phyloP scores from a whole-genome alignment of 2,113 vertebrate genomes.

The Electrona antarctica region DNA sequence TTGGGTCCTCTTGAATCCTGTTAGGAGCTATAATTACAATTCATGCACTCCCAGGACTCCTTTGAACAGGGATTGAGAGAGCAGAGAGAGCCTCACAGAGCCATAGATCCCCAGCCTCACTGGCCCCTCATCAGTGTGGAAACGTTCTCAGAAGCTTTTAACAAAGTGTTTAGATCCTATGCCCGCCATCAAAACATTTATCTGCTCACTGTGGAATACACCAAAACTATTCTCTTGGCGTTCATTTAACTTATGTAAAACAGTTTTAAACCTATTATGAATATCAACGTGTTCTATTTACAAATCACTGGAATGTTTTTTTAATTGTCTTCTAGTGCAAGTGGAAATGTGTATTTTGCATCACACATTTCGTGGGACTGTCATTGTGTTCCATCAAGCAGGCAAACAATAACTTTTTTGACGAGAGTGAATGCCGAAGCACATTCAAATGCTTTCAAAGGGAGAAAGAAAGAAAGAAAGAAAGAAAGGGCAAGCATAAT shows the following conservation, averaged over 20 bases:
- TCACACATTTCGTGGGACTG: constrained; percentile 28
- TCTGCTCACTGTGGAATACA: neutral
- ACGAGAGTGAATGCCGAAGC: constrained; percentile 62
- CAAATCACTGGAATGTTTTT: neutral
- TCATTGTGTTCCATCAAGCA: constrained; percentile 43
- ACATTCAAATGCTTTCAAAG: constrained; percentile 69
- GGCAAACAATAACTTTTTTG: constrained; percentile 49
- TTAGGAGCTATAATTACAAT: constrained; percentile 78
- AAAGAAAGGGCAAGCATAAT: constrained; percentile 73
- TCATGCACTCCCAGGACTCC: constrained; percentile 64
- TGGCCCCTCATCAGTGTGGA: constrained; percentile 38
- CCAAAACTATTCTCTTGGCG: neutral
- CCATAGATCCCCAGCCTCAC: constrained; percentile 32
- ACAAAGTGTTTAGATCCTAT: constrained; percentile 1
- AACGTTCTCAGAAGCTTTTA: constrained; percentile 23
- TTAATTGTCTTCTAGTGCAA: neutral
- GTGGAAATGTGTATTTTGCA: constrained; percentile 31
- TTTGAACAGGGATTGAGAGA: constrained; percentile 66
- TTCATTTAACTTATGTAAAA: neutral
- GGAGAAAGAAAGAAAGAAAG: constrained; percentile 34
- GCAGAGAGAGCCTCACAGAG: constrained; percentile 46
- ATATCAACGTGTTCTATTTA: neutral
- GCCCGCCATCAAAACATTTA: neutral
- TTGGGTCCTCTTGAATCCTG: constrained; percentile 71
- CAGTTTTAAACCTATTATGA: neutral